Evolutionary conservation across 2,888 invertebrate species (phyloP).

Genomic region (Ophioninae sp.): DNA sequence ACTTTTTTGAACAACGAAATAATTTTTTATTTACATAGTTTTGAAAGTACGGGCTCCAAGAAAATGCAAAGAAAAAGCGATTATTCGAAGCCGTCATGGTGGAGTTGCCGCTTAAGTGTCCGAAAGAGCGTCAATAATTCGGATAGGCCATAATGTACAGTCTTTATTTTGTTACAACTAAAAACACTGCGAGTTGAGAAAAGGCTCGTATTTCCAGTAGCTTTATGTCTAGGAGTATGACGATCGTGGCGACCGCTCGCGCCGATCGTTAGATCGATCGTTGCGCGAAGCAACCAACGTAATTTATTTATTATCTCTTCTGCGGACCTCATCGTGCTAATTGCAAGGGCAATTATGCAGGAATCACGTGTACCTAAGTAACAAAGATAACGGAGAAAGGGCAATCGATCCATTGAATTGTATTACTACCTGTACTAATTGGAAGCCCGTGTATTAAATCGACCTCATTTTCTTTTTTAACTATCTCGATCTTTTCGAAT

Average conservation of each 20-base stretch:
- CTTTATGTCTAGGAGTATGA: slow-evolving; percentile 24
- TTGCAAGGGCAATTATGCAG: neutral
- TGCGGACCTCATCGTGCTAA: neutral
- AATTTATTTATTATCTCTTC: slow-evolving; percentile 21
- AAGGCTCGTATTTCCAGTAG: slow-evolving; percentile 61
- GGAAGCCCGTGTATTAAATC: neutral
- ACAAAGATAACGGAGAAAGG: neutral
- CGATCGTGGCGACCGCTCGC: slow-evolving; percentile 3
- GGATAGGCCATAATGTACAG: slow-evolving; percentile 50
- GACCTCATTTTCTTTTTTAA: slow-evolving; percentile 19
- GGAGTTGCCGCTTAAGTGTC: neutral
- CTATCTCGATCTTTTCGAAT: neutral
- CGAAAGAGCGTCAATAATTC: slow-evolving; percentile 24
- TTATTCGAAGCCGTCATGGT: too few relatives aligned
- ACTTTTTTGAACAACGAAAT: too few relatives aligned
- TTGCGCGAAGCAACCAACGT: neutral
- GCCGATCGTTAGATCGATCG: slow-evolving; percentile 19
- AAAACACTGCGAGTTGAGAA: slow-evolving; percentile 2
- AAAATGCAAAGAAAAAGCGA: too few relatives aligned
- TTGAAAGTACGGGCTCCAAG: too few relatives aligned
- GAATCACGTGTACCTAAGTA: slow-evolving; percentile 17
- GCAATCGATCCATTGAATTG: neutral
- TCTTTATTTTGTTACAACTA: slow-evolving; percentile 53
- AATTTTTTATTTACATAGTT: too few relatives aligned
- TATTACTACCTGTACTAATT: slow-evolving; percentile 13